Conservation (phyloP, 2,888 invertebrate genomes). For the Carcina quercana region DNA sequence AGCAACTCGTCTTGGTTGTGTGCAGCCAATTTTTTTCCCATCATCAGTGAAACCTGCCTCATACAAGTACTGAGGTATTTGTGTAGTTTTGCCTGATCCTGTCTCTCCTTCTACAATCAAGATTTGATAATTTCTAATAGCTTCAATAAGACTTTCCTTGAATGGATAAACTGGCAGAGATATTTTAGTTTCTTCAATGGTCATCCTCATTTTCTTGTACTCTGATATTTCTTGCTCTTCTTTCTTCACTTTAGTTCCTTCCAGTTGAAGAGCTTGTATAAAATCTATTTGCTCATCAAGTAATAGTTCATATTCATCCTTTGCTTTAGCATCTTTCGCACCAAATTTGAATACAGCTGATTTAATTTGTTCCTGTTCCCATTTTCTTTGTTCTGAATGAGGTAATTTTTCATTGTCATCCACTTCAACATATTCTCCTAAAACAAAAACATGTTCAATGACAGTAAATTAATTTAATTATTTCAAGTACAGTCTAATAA, state of each 20-base stretch:
- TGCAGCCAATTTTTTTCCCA: conserved; percentile 95
- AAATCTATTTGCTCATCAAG: conserved; percentile 99
- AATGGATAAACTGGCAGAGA: conserved; percentile 97
- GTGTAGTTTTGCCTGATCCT: conserved; percentile 99
- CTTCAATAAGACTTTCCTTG: conserved; percentile 89
- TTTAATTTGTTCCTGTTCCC: conserved; percentile 98
- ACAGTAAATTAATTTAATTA: too few species aligned
- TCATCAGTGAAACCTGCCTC: conserved; percentile 92
- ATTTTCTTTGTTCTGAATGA: conserved; percentile 91
- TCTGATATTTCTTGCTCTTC: conserved; percentile 79
- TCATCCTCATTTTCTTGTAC: conserved; percentile 79
- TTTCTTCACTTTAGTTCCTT: conserved; percentile 78
- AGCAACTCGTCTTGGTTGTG: conserved; percentile 97
- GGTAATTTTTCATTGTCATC: conserved; percentile 90
- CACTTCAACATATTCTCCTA: conserved; percentile 85
- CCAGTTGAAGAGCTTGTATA: conserved; percentile 90
- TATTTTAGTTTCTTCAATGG: conserved; percentile 92
- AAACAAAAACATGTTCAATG: too few species aligned
- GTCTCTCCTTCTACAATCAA: conserved; percentile 99
- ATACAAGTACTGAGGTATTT: conserved; percentile 97
- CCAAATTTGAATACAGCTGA: conserved; percentile 95
- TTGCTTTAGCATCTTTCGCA: conserved; percentile 85
- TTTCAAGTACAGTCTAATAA: too few species aligned
- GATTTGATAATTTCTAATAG: conserved; percentile 92
- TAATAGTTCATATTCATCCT: conserved; percentile 92